Evolutionary conservation across 2,888 invertebrate species (phyloP), one percentile per base, ranked within the genome.

Genomic region (Syrista parreyssii): DNA sequence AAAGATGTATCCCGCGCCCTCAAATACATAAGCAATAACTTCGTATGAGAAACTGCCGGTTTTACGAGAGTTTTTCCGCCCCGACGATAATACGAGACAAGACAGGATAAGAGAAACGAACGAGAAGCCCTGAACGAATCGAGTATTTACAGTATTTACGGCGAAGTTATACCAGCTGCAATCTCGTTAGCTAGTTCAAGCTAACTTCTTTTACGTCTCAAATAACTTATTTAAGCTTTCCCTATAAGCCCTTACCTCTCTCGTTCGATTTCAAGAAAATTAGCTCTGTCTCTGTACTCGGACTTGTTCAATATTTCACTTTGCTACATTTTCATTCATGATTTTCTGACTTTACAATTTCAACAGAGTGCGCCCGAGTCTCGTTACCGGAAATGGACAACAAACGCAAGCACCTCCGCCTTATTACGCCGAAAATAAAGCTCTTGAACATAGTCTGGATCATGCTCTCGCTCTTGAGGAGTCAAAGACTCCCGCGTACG

Each of bases 381-480:
- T 97, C 91, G 96, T 97, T 69, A 95, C 96, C n/a, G 90, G 90
- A 78, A 91, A 90, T 81, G 91, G 91, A 30, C 96, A 96, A 82
- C 97, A 96, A 91, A 96, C 95, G 81, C 96, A 96, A 88, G 96
- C 97, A 1, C 97, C 97, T 33, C 97, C 97, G 55, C 97, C 97
- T 0, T 97, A 97, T 87, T 97, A 97, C 89, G 97, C 97, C n/a
- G 98, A 98, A 92, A 98, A 98, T 91, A 98, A 98, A 92, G 98
- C 97, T 36, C 92, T 98, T 73, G 97, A 98, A 91, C 96, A 97
- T 92, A 97, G 97, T 12, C 94, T 97, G 94, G 98, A 98, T 88
- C 93, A 97, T 85, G 96, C 96, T 2, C 91, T 97, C 78, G 95
- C 95, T 12, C 94, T 97, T 92, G 97, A 97, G 87, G 97, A 97